These are phyloP conservation scores for Scophthalmus maximus DNA, from an alignment of 2,113 vertebrate genomes.

Conservation along the genomic window DNA sequence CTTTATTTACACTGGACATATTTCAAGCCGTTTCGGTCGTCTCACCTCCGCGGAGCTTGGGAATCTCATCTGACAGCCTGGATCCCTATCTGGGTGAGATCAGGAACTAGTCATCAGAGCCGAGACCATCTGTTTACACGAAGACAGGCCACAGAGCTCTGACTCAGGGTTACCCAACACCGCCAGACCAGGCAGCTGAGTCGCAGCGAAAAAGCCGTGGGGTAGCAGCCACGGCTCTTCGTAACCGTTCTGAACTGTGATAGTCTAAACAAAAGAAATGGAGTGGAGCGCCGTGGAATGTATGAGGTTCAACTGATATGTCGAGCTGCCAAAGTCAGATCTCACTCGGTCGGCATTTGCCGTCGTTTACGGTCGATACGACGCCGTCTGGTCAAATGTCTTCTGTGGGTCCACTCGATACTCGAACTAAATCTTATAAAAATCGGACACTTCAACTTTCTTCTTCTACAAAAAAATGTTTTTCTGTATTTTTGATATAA, in stretches of 20 bases:
- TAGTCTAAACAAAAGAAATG: conserved; percentile 44
- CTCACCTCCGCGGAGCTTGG: conserved; percentile 50
- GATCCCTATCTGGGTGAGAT: conserved; percentile 67
- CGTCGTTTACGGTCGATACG: neutral
- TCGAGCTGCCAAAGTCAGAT: neutral
- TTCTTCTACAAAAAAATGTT: too few relatives aligned
- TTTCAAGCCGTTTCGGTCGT: conserved; percentile 56
- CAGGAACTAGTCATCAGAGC: conserved; percentile 69
- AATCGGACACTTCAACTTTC: too few relatives aligned
- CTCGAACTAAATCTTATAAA: too few relatives aligned
- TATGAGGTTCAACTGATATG: neutral
- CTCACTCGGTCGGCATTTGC: conserved; percentile 1
- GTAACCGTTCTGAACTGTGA: conserved; percentile 21
- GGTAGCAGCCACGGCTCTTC: conserved; percentile 12
- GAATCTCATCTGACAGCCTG: conserved; percentile 60
- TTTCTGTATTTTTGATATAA: neutral
- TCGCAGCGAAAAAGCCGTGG: conserved; percentile 50
- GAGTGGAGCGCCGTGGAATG: neutral
- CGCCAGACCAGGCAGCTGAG: conserved; percentile 52
- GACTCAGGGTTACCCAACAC: conserved; percentile 72
- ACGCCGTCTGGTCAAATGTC: neutral
- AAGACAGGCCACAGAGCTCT: conserved; percentile 65
- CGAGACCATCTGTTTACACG: conserved; percentile 77
- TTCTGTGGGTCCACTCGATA: neutral
- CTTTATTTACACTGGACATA: conserved; percentile 61